phyloP scores from a whole-genome alignment of 2,113 vertebrate species.

The Axis porcinus region DNA sequence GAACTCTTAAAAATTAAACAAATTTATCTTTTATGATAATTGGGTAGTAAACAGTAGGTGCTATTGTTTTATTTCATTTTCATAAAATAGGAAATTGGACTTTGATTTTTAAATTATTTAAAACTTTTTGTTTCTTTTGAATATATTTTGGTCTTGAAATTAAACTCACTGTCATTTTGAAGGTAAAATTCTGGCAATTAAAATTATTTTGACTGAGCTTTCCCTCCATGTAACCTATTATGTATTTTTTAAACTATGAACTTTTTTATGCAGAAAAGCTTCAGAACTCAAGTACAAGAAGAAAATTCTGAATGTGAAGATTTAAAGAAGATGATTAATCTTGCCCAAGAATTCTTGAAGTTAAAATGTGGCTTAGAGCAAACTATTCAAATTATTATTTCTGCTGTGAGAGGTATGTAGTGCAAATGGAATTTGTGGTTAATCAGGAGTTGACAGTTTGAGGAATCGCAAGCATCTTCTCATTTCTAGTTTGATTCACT shows the following conservation, averaged over 20 bases:
- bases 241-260: not conserved
- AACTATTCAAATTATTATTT: constrained; percentile 77
- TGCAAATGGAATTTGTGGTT: not conserved
- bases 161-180: not conserved
- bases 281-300: constrained; percentile 37
- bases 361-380: constrained; percentile 83
- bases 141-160: not conserved
- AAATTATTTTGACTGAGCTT: not conserved
- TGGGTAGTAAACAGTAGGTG: not conserved
- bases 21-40: not conserved
- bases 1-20: not conserved
- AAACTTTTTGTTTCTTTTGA: not conserved
- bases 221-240: fast-evolving
- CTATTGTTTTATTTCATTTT: not conserved
- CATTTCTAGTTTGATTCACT: not conserved
- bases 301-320: constrained; percentile 65
- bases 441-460: not conserved
- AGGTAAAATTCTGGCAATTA: not conserved
- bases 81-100: not conserved
- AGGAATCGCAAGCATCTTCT: not conserved
- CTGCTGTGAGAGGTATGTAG: constrained; percentile 83
- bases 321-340: constrained; percentile 72
- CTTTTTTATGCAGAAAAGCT: constrained; percentile 69
- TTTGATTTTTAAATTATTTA: not conserved
- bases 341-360: constrained; percentile 82